Percentiles rank a stretch among this genome's conserved stretches.
Conservation (phyloP, 2,797 vertebrate species). For the Taenioides sp. region DNA sequence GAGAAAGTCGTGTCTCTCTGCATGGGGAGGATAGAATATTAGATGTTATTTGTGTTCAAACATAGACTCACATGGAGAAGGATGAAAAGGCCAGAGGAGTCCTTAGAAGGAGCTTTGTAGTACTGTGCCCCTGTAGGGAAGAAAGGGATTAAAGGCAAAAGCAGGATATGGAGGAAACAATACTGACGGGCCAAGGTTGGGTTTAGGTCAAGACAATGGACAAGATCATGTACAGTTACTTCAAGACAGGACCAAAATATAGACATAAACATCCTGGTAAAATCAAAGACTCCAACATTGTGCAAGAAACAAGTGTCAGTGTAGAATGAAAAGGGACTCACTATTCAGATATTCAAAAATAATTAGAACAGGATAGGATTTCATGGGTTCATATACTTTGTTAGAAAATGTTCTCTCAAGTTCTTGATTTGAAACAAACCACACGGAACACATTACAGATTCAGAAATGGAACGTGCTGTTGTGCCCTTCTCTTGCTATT, state of each 20-base stretch:
- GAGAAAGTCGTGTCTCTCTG: background rate
- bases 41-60: conserved; percentile 11
- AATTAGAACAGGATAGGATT: background rate
- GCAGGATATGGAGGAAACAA: background rate
- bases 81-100: background rate
- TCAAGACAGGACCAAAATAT: background rate
- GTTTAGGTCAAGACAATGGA: background rate
- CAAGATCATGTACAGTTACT: background rate
- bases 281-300: background rate
- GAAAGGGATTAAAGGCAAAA: background rate
- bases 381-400: background rate
- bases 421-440: background rate
- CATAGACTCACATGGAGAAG: background rate
- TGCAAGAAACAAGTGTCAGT: background rate
- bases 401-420: no score
- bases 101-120: background rate
- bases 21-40: background rate
- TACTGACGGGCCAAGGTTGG: background rate
- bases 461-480: background rate
- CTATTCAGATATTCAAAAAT: background rate
- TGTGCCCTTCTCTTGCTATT: background rate
- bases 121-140: background rate
- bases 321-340: no score
- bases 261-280: background rate
- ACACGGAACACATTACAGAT: background rate